These are phyloP conservation scores for Argopecten irradians DNA, from an alignment of 1,140 invertebrate genomes.

Conservation along the genomic window DNA sequence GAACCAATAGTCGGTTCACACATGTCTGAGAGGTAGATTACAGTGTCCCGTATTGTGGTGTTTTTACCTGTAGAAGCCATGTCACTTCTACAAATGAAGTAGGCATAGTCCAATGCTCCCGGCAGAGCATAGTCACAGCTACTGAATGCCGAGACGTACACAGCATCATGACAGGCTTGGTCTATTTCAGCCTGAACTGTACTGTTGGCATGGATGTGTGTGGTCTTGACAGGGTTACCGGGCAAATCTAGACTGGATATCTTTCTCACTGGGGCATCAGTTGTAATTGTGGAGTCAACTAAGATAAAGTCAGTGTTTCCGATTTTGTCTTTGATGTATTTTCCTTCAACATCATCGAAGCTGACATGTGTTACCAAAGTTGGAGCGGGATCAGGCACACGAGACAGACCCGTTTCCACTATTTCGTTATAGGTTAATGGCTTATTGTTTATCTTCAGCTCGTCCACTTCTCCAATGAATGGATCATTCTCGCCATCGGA, in stretches of 20 bases:
- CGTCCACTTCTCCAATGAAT: constrained; percentile 57
- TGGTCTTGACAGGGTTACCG: constrained; percentile 16
- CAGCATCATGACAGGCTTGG: constrained; percentile 32
- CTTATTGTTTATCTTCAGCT: constrained; percentile 55
- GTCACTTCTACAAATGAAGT: constrained; percentile 54
- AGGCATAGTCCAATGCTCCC: constrained; percentile 44
- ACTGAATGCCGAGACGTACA: constrained; percentile 25
- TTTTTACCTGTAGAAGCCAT: constrained; percentile 43
- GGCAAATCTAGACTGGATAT: constrained; percentile 43
- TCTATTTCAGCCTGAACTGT: constrained; percentile 29
- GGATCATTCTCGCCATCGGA: neutral
- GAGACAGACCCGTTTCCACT: constrained; percentile 12
- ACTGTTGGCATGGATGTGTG: constrained; percentile 29
- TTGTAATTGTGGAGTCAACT: constrained; percentile 23
- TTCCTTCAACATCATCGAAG: constrained; percentile 60
- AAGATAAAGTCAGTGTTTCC: constrained; percentile 41
- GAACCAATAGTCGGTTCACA: constrained; percentile 17
- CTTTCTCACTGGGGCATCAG: constrained; percentile 29
- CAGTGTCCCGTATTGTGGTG: neutral
- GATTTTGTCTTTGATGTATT: constrained; percentile 41
- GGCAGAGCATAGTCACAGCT: constrained; percentile 28
- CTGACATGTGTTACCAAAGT: constrained; percentile 49
- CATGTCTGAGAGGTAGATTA: constrained; percentile 45
- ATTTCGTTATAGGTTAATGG: constrained; percentile 49
- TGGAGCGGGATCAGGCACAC: neutral